Conservation (phyloP, 2,113 vertebrate genomes). For the Delphinus delphis region DNA sequence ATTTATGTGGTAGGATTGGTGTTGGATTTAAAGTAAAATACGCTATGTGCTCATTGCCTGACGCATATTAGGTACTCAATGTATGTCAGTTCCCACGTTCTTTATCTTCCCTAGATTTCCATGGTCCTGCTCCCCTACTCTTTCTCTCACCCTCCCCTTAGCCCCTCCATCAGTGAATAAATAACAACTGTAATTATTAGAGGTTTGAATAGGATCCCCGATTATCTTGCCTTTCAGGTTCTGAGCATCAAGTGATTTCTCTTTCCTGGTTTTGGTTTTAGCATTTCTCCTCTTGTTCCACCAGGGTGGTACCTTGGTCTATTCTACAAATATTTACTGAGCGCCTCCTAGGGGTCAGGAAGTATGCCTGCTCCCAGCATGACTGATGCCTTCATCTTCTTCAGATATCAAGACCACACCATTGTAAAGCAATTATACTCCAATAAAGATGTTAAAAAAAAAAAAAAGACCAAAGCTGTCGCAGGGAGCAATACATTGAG, state of each 20-base stretch:
- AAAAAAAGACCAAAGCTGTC: background rate
- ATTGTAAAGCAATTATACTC: too few relatives aligned
- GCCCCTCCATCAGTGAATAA: background rate
- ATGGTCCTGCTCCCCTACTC: background rate
- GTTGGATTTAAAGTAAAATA: background rate
- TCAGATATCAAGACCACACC: background rate
- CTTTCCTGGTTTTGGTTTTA: background rate
- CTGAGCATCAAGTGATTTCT: background rate
- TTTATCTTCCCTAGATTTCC: background rate
- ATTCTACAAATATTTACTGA: background rate
- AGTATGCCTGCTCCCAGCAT: background rate
- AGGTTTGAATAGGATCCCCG: background rate
- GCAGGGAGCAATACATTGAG: background rate
- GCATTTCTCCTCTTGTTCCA: background rate
- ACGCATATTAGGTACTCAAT: background rate
- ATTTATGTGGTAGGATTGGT: background rate
- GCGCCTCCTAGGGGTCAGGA: background rate
- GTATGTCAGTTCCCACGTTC: background rate
- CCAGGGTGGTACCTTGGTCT: background rate
- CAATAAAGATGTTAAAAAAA: too few relatives aligned
- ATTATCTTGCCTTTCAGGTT: background rate
- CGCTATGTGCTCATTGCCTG: background rate
- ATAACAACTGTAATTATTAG: background rate
- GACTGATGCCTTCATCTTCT: background rate
- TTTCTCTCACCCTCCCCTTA: background rate